Evolutionary conservation across 2,113 vertebrate genomes (phyloP), one percentile per base, ranked within the genome.

Genomic region (Oxyruncus cristatus): DNA sequence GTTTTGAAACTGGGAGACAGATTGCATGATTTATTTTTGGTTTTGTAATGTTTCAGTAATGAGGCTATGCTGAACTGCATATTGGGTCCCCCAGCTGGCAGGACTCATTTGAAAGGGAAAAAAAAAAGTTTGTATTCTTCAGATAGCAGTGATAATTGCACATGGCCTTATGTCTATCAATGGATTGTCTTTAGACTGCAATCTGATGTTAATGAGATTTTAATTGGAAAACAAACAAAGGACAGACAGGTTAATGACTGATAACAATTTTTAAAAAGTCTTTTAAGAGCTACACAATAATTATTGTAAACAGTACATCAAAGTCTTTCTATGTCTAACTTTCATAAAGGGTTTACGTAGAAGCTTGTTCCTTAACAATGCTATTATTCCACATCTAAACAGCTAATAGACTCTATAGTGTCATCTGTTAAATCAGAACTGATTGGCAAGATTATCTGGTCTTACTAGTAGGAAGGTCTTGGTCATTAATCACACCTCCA

Each of bases 341-440:
- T 97, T 97, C 95, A 81, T 95, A 86, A 32, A 46, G 37, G 12
- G 70, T 76, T 93, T 94, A 74, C 82, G 8, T 88, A 85, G 92
- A 78, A 93, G 77, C 85, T 85, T 80, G 73, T 93, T 97, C 77
- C 59, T 80, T 74, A 73, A 88, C 37, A 96, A 97, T 97, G 90
- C 72, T 96, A 58, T 97, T 97, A 97, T 95, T 95, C 73, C 47
- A 78, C 73, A 81, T 96, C 44, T 97, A 97, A 98, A 98, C 97
- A 98, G 82, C 72, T 72, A 78, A 77, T 59, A 92, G 75, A 72
- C 85, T 92, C 39, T 80, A 30, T 66, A 93, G 93, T 95, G 79
- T 93, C 66, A 72, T 96, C 87, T 92, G 47, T 96, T 96, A 84
- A 97, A 97, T 96, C 94, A 97, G 89, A 96, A 88, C 85, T 88